These are phyloP conservation scores for Griposia aprilina DNA, from an alignment of 2,888 invertebrate species.

Conservation along the genomic window DNA sequence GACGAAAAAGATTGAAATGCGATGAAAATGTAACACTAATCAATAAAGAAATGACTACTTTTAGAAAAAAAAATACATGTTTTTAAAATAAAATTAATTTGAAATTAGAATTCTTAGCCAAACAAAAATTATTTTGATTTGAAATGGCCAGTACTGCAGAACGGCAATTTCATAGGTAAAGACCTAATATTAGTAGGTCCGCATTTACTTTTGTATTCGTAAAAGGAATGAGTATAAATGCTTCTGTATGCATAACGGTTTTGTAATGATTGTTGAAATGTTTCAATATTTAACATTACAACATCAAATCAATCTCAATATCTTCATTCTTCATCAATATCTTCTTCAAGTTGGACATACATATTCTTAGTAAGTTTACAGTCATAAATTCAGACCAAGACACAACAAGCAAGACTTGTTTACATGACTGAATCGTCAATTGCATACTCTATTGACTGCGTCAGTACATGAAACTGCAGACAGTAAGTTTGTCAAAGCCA, in stretches of 20 bases:
- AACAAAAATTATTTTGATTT: too few species aligned
- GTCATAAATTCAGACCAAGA: neutral
- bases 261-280: neutral
- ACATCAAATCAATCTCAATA: too few species aligned
- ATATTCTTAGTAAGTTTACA: neutral
- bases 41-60: too few species aligned
- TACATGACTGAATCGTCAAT: neutral
- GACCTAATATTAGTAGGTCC: conserved; percentile 8
- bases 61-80: too few species aligned
- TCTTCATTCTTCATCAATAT: too few species aligned
- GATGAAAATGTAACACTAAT: too few species aligned
- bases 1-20: too few species aligned
- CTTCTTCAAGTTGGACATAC: neutral
- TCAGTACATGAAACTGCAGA: neutral
- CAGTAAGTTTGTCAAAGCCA: neutral
- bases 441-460: neutral
- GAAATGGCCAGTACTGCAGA: too few species aligned
- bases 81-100: too few species aligned
- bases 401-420: neutral
- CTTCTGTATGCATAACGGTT: neutral
- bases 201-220: conserved; percentile 6
- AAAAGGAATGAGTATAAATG: conserved; percentile 7
- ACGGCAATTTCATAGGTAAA: too few species aligned
- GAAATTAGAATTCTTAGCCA: too few species aligned
- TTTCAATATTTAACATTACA: too few species aligned